These are phyloP conservation scores for Linepithema humile DNA, from an alignment of 1,140 invertebrate species.

Conservation along the genomic window DNA sequence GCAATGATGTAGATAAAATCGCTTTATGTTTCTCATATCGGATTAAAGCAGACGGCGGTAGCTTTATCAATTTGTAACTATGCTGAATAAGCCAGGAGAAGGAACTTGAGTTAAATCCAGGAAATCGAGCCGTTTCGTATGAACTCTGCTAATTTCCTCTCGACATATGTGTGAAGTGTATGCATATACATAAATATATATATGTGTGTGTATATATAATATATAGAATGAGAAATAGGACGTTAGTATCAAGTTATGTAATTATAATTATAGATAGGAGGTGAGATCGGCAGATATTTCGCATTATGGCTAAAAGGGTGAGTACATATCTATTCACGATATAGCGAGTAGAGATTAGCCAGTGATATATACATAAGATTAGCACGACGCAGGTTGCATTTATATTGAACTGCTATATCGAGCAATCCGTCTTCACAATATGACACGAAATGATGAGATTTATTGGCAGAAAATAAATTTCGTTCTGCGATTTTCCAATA, in stretches of 20 bases:
- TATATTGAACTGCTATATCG: conserved; percentile 27
- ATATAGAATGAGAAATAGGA: too few species aligned
- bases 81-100: conserved; percentile 6
- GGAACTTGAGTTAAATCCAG: conserved; percentile 47
- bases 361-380: conserved; percentile 26
- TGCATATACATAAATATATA: conserved; percentile 16
- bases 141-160: conserved; percentile 38
- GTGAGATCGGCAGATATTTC: background rate
- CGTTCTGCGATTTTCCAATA: conserved; percentile 44
- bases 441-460: conserved; percentile 47
- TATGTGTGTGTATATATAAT: too few species aligned
- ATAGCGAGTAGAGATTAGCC: background rate
- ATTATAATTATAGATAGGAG: background rate
- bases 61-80: conserved; percentile 43
- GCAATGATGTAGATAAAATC: background rate
- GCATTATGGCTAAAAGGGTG: background rate
- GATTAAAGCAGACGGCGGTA: conserved; percentile 10
- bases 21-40: background rate
- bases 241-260: background rate
- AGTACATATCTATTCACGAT: background rate
- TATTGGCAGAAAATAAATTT: conserved; percentile 56
- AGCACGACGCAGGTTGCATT: background rate
- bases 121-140: conserved; percentile 36
- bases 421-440: conserved; percentile 45
- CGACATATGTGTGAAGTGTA: conserved; percentile 7